Evolutionary conservation across 1,140 invertebrate species (phyloP), one percentile per base, ranked within the genome.

Genomic region (Drosophila gunungcola): DNA sequence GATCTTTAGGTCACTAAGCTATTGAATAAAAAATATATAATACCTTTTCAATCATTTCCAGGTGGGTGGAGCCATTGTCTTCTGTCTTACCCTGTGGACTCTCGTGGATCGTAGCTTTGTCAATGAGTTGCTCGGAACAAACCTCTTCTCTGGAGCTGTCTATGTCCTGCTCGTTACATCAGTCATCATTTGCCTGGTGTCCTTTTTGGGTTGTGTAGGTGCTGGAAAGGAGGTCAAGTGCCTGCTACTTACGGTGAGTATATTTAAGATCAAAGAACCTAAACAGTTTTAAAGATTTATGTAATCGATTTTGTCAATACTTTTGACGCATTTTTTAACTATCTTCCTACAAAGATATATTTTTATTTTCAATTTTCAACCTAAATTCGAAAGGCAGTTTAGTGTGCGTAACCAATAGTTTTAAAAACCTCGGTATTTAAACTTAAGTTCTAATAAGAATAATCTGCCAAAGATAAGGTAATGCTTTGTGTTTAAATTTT

Each of bases 191-290:
- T 94, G 95, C 69, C 80, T 98, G 39, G 95, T 98, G 27, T 96
- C 97, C 4, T 96, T 97, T 89, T 94, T 98, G 64, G 97, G 97
- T 32, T 98, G 97, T 91, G 93, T 97, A 51, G 97, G 97, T 13
- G 97, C 97, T 4, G 94, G 96, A 12, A 96, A 96, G 75, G 97
- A 98, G 94, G 95, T 98, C 58, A 97, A 97, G 92, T 98, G 97
- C 91, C 95, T 98, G 94, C 94, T 98, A 6, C 93, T 98, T 45
- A 97, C 96, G 92, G 97, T 98, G 11, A 69, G 73, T 67, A 29
- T 11, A 16, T 4, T 16, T 4, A 12, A 7, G 13, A 7, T 21
- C 9, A 25, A 25, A 11, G 9, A 0, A 10, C 10, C 36, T 38
- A 9, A 38, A 38, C 10, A 38, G 10, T 38, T 38, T 38, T 12